These are phyloP conservation scores for Myotis davidii DNA, from an alignment of 2,113 vertebrate genomes.

Conservation along the genomic window DNA sequence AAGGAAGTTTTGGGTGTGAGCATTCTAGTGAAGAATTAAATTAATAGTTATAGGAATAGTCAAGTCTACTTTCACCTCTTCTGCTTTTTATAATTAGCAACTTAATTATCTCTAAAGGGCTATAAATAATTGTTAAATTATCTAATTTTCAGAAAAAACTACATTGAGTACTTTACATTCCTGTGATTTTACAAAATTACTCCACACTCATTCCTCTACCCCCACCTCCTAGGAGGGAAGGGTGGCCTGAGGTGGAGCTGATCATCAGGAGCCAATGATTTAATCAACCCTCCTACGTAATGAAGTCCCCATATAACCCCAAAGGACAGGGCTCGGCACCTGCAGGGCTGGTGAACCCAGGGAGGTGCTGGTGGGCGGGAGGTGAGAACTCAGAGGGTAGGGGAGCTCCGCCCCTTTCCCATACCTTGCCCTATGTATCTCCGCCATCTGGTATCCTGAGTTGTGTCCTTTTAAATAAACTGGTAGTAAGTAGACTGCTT, in stretches of 20 bases:
- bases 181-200: neutral
- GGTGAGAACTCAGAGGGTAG: neutral
- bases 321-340: neutral
- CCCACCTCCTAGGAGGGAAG: neutral
- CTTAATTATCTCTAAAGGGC: neutral
- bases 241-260: neutral
- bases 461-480: neutral
- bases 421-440: fast-evolving
- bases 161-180: neutral
- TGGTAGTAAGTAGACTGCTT: neutral
- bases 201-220: neutral
- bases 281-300: neutral
- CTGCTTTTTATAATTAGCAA: neutral
- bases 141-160: neutral
- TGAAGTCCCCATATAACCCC: neutral
- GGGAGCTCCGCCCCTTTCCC: too few relatives aligned
- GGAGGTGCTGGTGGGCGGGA: neutral
- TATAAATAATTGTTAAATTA: neutral
- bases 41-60: neutral
- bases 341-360: neutral
- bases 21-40: neutral
- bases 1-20: neutral
- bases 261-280: too few relatives aligned
- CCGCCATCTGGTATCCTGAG: neutral
- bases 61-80: neutral